Percentiles rank a stretch among this genome's conserved stretches.
These are phyloP conservation scores for Loriculus beryllinus DNA, from an alignment of 2,797 vertebrate genomes.

Conservation along the genomic window DNA sequence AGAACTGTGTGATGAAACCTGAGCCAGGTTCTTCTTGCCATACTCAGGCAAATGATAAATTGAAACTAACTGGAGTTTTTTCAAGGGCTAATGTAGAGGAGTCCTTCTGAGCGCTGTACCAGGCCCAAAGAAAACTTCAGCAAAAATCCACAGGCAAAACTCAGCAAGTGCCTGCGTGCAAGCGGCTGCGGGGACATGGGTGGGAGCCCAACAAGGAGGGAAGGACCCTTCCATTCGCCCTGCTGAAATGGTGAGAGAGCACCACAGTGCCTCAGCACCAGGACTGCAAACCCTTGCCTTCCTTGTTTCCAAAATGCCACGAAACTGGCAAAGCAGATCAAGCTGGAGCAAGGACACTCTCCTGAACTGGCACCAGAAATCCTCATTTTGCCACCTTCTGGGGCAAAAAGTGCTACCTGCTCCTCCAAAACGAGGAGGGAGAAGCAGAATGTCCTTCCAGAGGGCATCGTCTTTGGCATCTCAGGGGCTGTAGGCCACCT, in stretches of 20 bases:
- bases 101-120: not conserved
- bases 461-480: not conserved
- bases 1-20: constrained; percentile 40
- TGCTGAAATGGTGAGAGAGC: not conserved
- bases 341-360: not conserved
- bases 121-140: constrained; percentile 17
- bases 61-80: not conserved
- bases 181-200: rapidly evolving
- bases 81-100: not conserved
- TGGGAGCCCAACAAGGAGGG: not conserved
- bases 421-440: rapidly evolving
- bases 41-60: constrained; percentile 29
- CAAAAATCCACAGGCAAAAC: constrained; percentile 47
- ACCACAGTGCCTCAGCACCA: not conserved
- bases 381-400: not conserved
- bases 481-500: not conserved
- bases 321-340: not conserved
- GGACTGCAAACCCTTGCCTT: not conserved
- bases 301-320: not conserved
- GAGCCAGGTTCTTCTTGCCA: constrained; percentile 19
- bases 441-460: not conserved
- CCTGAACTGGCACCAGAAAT: not conserved
- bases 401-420: not conserved
- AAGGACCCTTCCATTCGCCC: not conserved
- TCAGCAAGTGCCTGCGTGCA: not conserved